A percentile compares a stretch with the other conserved stretches of the same genome.
Conservation (phyloP, 2,797 vertebrate species). For the Ctenopoma kingsleyae region DNA sequence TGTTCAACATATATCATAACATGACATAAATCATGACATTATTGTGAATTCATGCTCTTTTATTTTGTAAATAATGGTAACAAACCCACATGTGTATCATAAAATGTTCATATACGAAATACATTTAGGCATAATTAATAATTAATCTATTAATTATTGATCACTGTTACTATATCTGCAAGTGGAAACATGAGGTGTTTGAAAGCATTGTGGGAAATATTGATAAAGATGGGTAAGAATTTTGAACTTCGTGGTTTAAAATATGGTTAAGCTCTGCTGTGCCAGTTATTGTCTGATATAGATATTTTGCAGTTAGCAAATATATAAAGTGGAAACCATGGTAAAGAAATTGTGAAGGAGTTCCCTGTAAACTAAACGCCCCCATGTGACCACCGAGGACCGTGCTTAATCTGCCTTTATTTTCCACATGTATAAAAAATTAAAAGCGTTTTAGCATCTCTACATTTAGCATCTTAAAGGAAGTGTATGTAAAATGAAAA, state of each 20-base stretch:
- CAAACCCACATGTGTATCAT: no score
- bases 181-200: no score
- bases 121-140: no score
- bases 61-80: no score
- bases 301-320: not conserved
- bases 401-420: slow-evolving; percentile 3
- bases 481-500: not conserved
- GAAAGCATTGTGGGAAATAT: not conserved
- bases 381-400: slow-evolving; percentile 8
- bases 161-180: no score
- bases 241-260: not conserved
- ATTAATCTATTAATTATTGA: no score
- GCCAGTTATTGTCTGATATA: not conserved
- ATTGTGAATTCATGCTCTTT: no score
- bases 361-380: not conserved
- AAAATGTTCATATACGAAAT: no score
- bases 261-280: not conserved
- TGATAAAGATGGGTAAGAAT: not conserved
- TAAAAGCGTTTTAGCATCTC: not conserved
- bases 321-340: not conserved
- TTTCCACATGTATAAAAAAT: not conserved
- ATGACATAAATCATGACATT: no score
- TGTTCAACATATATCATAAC: no score
- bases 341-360: not conserved
- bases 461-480: not conserved